Evolutionary conservation across 2,888 invertebrate species (phyloP).

Genomic region (Oeneis ivallda): DNA sequence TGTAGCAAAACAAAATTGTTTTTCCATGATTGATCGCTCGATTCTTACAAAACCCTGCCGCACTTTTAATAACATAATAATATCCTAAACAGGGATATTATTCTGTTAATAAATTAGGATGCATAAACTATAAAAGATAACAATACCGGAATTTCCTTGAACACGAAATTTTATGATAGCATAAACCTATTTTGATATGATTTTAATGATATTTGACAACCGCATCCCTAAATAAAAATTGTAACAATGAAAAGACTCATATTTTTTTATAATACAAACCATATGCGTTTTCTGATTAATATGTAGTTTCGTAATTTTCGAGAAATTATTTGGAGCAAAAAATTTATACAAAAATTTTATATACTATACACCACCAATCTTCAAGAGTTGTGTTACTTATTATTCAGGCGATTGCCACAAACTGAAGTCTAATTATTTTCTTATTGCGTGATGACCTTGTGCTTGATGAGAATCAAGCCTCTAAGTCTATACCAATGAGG

Average conservation of each 20-base stretch:
- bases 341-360: no score
- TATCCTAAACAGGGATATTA: neutral
- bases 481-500: no score
- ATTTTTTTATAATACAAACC: neutral
- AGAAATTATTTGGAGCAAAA: neutral
- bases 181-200: constrained; percentile 15
- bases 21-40: no score
- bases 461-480: no score
- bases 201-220: constrained; percentile 17
- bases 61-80: neutral
- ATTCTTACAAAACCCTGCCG: neutral
- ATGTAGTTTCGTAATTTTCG: neutral
- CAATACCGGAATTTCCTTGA: constrained; percentile 7
- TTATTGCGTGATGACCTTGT: no score
- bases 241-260: neutral
- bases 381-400: no score
- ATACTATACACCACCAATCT: no score
- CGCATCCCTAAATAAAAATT: constrained; percentile 19
- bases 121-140: constrained; percentile 6
- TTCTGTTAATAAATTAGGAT: neutral
- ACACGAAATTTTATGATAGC: constrained; percentile 12
- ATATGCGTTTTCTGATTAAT: neutral
- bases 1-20: no score
- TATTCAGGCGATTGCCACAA: no score
- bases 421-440: no score